Evolutionary conservation across 35 echinoderm and acorn worm species (phyloP), one percentile per base, ranked within the genome.

Genomic region (Amphiura filiformis): DNA sequence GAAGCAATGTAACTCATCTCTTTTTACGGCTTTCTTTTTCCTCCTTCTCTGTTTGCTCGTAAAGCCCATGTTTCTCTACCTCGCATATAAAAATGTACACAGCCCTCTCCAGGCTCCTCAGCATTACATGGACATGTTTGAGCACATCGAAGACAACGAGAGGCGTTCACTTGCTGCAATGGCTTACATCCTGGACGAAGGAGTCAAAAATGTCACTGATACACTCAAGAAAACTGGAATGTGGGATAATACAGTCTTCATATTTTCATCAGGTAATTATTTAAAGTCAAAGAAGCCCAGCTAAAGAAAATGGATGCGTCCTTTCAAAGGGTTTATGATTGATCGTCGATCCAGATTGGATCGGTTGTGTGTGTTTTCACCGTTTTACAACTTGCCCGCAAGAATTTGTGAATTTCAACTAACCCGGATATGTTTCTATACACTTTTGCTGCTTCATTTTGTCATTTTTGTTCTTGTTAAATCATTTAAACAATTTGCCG

Each of bases 41-140:
- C 44, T 52, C 20, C 20, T 52, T 52, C 20, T 20, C 61, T 47
- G 41, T 79, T 83, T 30, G 23, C 70, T n/a, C 37, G n/a, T 47
- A 9, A 57, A 99, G 93, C 93, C 96, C 26, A 40, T 99, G 30
- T 99, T 99, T 82, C 61, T 99, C 49, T 95, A 94, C 56, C 64
- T 99, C 38, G 84, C 96, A 0, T 95, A 95, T 87, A 93, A 99
- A 86, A 91, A 91, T 82, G 93, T 94, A 23, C 96, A 99, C 61
- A 84, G 33, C 5, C 96, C 96, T 12, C 37, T 99, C 4, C 40
- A 99, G 86, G 96, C 91, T 22, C 96, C 96, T 28, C 28, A 81
- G 0, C 23, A 70, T 0, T 99, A 94, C 79, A 52, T 34, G 34
- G 37, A 39, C 1, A 52, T 56, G 35, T 89, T 91, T 47, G 42